Evolutionary conservation across 2,797 vertebrate species (phyloP), one percentile per base, ranked within the genome.

Genomic region (Neopelma chrysocephalum): DNA sequence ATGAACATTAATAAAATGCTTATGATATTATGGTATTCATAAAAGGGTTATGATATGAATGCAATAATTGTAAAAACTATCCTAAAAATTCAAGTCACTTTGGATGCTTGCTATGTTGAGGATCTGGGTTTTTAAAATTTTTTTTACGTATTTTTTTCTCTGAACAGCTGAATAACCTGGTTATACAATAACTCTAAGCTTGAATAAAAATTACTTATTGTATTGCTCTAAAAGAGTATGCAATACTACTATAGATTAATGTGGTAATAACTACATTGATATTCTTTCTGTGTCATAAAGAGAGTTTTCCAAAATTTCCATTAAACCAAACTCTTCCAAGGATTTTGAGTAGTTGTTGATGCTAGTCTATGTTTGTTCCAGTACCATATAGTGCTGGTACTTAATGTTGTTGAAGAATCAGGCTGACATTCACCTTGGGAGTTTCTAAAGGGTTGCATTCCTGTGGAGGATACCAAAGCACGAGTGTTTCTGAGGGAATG

Each of bases 381-480:
- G 26, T 47, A 16, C n/a, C 2, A 0, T 15, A 4, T 14, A 42
- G n/a, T 15, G 12, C n/a, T n/a, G 6, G 1, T 9, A 26, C 15
- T 57, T 50, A 15, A 19, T 20, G 48, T 31, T 70, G 10, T 17
- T 36, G 22, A 54, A 53, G 27, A 22, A 14, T n/a, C 53, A 20
- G 15, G 22, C 68, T 54, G 32, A 38, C 4, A 1, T 69, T 80
- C 27, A 20, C 38, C 5, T 36, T 27, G 27, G 42, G 32, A 50
- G 19, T 21, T 79, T 80, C 11, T 32, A 34, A 34, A 56, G 7
- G 11, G 21, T 48, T 76, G 16, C 3, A 10, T 9, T 50, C 7
- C 38, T 42, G 29, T 11, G 22, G 65, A 62, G 61, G 22, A 11
- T 82, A 42, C 19, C 2, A 1, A 73, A 70, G 21, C 15, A 10